Conservation (phyloP, 2,797 vertebrate species). For the Anisognathus igniventris region DNA sequence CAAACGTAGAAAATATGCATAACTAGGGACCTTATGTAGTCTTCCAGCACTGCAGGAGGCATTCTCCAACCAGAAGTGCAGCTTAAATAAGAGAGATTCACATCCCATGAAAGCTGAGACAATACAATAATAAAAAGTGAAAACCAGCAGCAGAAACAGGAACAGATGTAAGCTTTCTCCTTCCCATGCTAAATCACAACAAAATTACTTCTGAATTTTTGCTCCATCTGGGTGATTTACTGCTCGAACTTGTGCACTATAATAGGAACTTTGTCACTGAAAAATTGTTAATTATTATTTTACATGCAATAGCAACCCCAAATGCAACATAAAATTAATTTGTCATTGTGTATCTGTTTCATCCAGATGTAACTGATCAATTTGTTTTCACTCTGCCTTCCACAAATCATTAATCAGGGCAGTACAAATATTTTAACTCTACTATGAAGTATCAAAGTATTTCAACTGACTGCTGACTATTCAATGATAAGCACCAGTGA, state of each 20-base stretch:
- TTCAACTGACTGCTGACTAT: not conserved
- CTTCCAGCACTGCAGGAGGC: not conserved
- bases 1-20: rapidly evolving
- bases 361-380: rapidly evolving
- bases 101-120: rapidly evolving
- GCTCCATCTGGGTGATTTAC: not conserved
- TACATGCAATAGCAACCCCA: not conserved
- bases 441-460: not conserved
- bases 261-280: not conserved
- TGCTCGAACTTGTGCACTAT: not conserved
- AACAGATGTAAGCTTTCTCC: not conserved
- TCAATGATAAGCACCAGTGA: not conserved
- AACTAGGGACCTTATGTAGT: not conserved
- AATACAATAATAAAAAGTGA: not conserved
- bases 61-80: not conserved
- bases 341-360: not conserved
- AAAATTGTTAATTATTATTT: not conserved
- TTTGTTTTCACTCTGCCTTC: not conserved
- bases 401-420: not conserved
- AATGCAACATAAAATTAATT: not conserved
- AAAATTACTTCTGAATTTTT: not conserved
- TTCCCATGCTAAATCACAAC: not conserved
- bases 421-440: not conserved
- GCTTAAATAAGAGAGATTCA: not conserved
- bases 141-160: not conserved